Percentiles rank a stretch among this genome's conserved stretches.
These are phyloP conservation scores for Pseudochirops cupreus DNA, from an alignment of 2,797 vertebrate genomes.

Conservation along the genomic window DNA sequence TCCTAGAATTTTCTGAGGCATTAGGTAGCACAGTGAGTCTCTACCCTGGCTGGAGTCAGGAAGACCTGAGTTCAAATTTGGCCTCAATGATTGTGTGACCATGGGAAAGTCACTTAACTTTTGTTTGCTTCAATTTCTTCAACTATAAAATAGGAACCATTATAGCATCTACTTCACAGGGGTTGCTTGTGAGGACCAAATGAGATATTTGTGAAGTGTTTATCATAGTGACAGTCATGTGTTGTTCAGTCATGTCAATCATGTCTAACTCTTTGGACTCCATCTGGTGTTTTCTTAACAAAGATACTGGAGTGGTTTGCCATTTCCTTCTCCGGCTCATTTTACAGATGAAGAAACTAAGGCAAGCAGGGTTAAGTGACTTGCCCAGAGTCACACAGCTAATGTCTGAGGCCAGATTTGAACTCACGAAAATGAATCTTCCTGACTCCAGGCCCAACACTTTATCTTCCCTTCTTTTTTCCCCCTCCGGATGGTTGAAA, in stretches of 20 bases:
- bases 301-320: not conserved
- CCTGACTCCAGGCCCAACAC: too few relatives aligned
- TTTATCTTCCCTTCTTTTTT: not conserved
- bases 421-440: not conserved
- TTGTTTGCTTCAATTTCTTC: not conserved
- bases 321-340: not conserved
- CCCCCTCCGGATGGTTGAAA: conserved; percentile 19
- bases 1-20: not conserved
- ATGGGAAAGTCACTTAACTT: not conserved
- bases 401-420: not conserved
- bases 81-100: not conserved
- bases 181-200: not conserved
- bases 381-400: not conserved
- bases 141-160: not conserved
- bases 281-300: too few relatives aligned
- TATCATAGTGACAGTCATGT: not conserved
- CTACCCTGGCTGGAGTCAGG: not conserved
- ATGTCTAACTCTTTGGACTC: not conserved
- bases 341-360: not conserved
- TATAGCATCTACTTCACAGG: not conserved
- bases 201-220: not conserved
- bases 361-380: not conserved
- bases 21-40: not conserved
- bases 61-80: not conserved
- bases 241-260: not conserved